Conservation (phyloP, 1,140 invertebrate genomes). For the Laodelphax striatellus region DNA sequence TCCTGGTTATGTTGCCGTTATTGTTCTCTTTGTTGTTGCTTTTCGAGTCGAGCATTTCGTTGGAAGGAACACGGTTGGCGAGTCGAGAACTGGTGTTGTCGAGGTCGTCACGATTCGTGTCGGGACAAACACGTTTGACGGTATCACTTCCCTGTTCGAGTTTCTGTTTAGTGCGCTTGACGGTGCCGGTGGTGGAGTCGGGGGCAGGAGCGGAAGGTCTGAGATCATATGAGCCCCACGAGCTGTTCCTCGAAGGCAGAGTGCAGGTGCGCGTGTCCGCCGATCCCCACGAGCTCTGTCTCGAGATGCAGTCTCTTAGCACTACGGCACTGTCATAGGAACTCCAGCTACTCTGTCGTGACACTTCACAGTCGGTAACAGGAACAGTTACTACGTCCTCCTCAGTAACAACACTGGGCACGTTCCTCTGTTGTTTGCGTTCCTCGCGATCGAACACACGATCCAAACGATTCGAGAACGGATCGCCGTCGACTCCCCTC, state of each 20-base stretch:
- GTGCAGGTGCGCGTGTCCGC: constrained; percentile 39
- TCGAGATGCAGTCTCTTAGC: constrained; percentile 46
- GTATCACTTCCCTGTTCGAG: constrained; percentile 45
- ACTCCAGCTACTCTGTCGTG: constrained; percentile 47
- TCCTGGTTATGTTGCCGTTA: too few relatives aligned
- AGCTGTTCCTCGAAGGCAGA: constrained; percentile 55
- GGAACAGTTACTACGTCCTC: constrained; percentile 8
- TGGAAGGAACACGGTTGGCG: too few relatives aligned
- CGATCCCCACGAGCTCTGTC: constrained; percentile 73
- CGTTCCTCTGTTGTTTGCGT: constrained; percentile 34
- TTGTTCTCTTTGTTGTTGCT: too few relatives aligned
- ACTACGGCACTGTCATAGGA: constrained; percentile 66
- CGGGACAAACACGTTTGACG: constrained; percentile 19
- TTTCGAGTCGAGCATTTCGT: too few relatives aligned
- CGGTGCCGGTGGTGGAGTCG: constrained; percentile 35
- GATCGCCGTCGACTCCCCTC: constrained; percentile 5
- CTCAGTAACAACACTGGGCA: constrained; percentile 12
- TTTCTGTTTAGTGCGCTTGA: constrained; percentile 58
- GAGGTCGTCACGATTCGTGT: not conserved
- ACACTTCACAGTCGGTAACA: constrained; percentile 7
- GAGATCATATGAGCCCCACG: constrained; percentile 62
- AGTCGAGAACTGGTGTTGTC: too few relatives aligned
- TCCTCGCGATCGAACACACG: constrained; percentile 61
- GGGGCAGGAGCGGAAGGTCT: too few relatives aligned
- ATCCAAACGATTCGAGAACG: constrained; percentile 56